A percentile compares a stretch with the other conserved stretches of the same genome.
These are phyloP conservation scores for Montipora foliosa DNA, from an alignment of 64 coral and sea anemone species.

Conservation along the genomic window DNA sequence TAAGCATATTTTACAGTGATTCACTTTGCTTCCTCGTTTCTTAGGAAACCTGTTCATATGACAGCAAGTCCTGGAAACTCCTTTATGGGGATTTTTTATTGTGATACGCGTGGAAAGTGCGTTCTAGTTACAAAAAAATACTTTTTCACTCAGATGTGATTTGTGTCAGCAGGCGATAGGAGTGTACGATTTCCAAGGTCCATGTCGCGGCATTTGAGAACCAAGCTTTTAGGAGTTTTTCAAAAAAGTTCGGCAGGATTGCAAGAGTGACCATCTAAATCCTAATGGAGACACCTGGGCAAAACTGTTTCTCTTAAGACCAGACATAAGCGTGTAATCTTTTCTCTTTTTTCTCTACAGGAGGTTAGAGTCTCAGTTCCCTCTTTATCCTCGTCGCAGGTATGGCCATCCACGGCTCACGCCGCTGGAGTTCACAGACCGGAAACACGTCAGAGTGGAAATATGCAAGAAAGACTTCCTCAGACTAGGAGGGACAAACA, in stretches of 20 bases:
- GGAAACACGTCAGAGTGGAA: constrained; percentile 90
- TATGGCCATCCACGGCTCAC: constrained; percentile 73
- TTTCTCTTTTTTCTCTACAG: constrained; percentile 27
- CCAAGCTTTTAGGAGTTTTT: no score
- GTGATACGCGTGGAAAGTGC: no score
- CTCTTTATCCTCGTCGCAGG: constrained; percentile 72
- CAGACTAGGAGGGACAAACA: constrained; percentile 84
- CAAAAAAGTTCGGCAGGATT: no score
- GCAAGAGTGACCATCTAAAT: no score
- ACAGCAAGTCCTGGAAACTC: neutral
- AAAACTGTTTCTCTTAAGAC: no score
- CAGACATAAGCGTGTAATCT: neutral
- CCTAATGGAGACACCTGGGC: no score
- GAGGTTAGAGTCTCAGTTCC: constrained; percentile 68
- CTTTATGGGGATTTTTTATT: no score
- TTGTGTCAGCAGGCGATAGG: no score
- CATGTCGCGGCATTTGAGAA: no score
- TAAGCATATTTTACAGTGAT: constrained; percentile 14
- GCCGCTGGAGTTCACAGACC: constrained; percentile 82
- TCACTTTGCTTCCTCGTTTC: neutral
- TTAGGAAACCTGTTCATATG: neutral
- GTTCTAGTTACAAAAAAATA: no score
- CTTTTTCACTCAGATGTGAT: no score
- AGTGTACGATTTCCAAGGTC: no score
- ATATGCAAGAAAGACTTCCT: constrained; percentile 95